Evolutionary conservation across 2,113 vertebrate genomes (phyloP), one percentile per base, ranked within the genome.

Genomic region (Calypte anna): DNA sequence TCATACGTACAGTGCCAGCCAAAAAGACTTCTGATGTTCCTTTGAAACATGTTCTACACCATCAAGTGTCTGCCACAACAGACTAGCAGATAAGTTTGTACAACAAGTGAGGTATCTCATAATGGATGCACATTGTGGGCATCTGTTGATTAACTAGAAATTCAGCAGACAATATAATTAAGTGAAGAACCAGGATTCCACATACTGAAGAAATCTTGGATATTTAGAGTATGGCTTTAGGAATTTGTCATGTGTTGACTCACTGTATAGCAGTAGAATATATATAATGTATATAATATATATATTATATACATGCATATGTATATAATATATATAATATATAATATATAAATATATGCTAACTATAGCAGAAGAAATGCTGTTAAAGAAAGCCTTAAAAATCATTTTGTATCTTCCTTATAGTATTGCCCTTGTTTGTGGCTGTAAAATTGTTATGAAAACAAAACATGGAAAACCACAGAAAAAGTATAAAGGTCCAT

Each of bases 381-480:
- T 88, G 36, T 84, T 70, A 90, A 83, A 90, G 14, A 22, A 83
- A 66, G 23, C n/a, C 93, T 90, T 86, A 64, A 96, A 96, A 96
- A 89, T 88, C 63, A 58, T 3, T 59, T 90, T 36, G 4, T 82
- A 50, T 85, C n/a, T 84, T 66, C 40, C 86, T 48, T 82, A 78
- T 53, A 90, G 27, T 14, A 90, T 88, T 87, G 59, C 20, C 7
- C 5, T 74, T 58, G 28, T 80, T 83, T 68, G 17, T 64, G 28
- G 5, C 63, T 87, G 78, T 54, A 77, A 72, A 76, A 93, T 64
- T 27, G 4, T 66, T 87, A 81, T 54, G 75, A 72, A 76, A 93
- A 46, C 17, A 61, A 82, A 55, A 38, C 6, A 30, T 3, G 50
- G 3, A 59, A 18, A 33, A 30, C 3, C 3, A 17, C 24, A 55